These are phyloP conservation scores for Microchrysa polita DNA, from an alignment of 2,888 invertebrate species.

Conservation along the genomic window DNA sequence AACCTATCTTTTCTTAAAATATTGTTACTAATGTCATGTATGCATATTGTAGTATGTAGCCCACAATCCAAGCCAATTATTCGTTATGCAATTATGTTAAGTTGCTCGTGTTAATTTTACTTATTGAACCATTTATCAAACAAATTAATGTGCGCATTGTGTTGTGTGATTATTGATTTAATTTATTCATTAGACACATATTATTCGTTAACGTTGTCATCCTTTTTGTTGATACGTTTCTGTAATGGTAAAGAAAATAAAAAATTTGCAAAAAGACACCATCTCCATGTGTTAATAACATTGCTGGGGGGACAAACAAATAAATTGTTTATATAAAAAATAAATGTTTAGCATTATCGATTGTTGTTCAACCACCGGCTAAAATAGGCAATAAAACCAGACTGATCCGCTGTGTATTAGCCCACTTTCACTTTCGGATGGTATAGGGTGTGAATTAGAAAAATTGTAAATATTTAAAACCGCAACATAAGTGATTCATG, in stretches of 20 bases:
- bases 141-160: too few relatives aligned
- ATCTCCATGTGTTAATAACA: constrained; percentile 37
- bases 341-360: background rate
- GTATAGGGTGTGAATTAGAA: background rate
- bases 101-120: too few relatives aligned
- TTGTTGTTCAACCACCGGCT: constrained; percentile 6
- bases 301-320: background rate
- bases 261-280: constrained; percentile 31
- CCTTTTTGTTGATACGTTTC: constrained; percentile 66
- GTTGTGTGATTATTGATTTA: too few relatives aligned
- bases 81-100: too few relatives aligned
- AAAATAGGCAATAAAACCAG: background rate
- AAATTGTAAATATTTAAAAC: background rate
- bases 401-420: too few relatives aligned
- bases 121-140: too few relatives aligned
- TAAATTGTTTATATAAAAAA: background rate
- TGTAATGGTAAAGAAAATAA: constrained; percentile 62
- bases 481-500: background rate
- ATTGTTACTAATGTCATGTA: too few relatives aligned
- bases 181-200: too few relatives aligned
- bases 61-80: too few relatives aligned
- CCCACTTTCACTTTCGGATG: background rate
- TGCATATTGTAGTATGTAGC: too few relatives aligned
- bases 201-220: constrained; percentile 56
- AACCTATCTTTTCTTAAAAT: too few relatives aligned